Base-by-base conservation (phyloP, 2,888 invertebrate species). In the Synergus japonicus region DNA sequence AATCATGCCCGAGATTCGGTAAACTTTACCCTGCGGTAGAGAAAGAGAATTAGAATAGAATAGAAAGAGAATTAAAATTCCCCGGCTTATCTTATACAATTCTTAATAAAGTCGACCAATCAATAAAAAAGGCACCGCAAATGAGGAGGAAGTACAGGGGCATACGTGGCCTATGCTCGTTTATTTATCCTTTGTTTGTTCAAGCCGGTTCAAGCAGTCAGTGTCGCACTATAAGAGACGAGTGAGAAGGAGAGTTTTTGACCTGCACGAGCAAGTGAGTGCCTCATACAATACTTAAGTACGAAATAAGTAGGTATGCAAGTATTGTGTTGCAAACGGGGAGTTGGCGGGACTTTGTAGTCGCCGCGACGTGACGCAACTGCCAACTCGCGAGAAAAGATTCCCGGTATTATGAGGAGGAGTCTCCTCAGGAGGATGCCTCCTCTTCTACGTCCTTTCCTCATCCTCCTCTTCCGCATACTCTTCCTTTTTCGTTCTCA, bases 331-430 rank as follows among this genome's bases (percentile, higher is more conserved):
- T 65, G 82, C 79, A 79, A 78, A 83, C 83, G 81, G 79, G 78
- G 78, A 84, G 82, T 81, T 80, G 86, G 82, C 84, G 84, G 84
- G 87, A 87, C 91, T 92, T 92, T 92, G 92, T 92, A 91, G 90
- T 92, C 87, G 90, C 91, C 91, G 92, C 91, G 90, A 92, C 92
- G 92, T 92, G 92, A 91, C 88, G 90, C 87, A 91, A 91, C 90
- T 91, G 88, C 88, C 87, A 91, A 91, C 89, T 87, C 86, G 83
- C 87, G 87, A 80, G 87, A 88, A 88, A 88, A 89, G 87, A 87
- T 91, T 91, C 91, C 86, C 86, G 88, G 91, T 91, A 91, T 90
- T 90, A 87, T 54, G 79, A 79, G 78, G 46, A 76, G 76, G 79
- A 78, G 80, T 46, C 66, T 76, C 58, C 67, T 77, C 63, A 64